Evolutionary conservation across 2,888 invertebrate species (phyloP), one percentile per base, ranked within the genome.

Genomic region (Cylindroiulus punctatus): DNA sequence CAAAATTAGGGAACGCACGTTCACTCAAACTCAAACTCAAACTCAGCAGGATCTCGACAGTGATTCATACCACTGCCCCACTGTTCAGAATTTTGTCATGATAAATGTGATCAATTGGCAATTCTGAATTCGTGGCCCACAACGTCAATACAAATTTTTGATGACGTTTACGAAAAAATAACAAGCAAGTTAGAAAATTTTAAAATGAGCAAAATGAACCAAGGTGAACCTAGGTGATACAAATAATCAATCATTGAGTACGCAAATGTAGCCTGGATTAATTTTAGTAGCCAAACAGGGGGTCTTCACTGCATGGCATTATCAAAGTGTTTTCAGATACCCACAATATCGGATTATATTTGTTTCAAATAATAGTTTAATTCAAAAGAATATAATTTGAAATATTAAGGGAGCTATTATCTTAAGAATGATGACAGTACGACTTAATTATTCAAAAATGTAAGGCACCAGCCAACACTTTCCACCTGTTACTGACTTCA

Each of bases 141-240:
- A 52, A 52, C 5, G 19, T 3, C n/a, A 52, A 14, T n/a, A 44
- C 44, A 1, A 44, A 44, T 4, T 44, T 14, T 44, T 44, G 8
- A 44, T 12, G 44, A 44, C 44, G 44, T 44, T 44, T 44, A 8
- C 44, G 12, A 44, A 44, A 44, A 8, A 44, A 36, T 36, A 8
- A 14, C 44, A 8, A 44, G 44, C 44, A 44, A 14, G 44, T 44
- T 44, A 44, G 14, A 7, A 36, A 36, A 26, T 65, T 65, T 65
- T 76, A 65, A 76, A 76, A 76, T 30, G 17, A 76, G 76, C 30
- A 30, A 76, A 76, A 76, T 30, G 17, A 76, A 30, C 76, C 30
- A 30, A 76, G 30, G 17, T 44, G 44, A 17, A 26, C 65, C 26
- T 26, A 65, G n/a, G 65, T 8, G 26, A 12, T 57, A 22, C n/a